Evolutionary conservation across 2,888 invertebrate species (phyloP).

Genomic region (Podotricha telesiphe): DNA sequence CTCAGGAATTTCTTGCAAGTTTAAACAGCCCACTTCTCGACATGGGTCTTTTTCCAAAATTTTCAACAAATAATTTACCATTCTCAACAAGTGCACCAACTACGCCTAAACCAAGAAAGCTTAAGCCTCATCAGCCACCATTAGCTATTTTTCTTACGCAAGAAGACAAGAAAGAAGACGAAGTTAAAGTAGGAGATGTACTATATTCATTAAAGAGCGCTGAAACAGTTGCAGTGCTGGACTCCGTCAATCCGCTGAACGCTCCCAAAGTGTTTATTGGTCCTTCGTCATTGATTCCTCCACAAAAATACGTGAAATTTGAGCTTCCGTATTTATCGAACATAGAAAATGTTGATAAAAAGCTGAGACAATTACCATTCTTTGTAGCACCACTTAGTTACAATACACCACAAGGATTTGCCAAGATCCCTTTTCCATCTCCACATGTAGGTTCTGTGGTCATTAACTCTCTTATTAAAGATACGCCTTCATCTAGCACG

Average conservation of each 20-base stretch:
- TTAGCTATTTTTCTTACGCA: conserved; percentile 90
- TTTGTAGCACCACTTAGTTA: conserved; percentile 94
- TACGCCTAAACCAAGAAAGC: conserved; percentile 80
- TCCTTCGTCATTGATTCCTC: conserved; percentile 88
- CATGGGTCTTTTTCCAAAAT: conserved; percentile 67
- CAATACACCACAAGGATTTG: conserved; percentile 91
- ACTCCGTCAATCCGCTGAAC: conserved; percentile 86
- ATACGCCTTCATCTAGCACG: conserved; percentile 50
- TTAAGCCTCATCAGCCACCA: conserved; percentile 92
- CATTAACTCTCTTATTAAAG: conserved; percentile 83
- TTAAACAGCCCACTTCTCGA: conserved; percentile 62
- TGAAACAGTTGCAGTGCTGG: conserved; percentile 89
- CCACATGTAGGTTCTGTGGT: conserved; percentile 95
- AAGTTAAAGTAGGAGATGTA: conserved; percentile 87
- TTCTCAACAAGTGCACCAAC: conserved; percentile 72
- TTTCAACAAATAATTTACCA: conserved; percentile 66
- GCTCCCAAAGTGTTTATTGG: conserved; percentile 92
- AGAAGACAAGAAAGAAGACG: conserved; percentile 70
- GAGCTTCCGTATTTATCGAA: conserved; percentile 92
- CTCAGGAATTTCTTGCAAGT: conserved; percentile 64
- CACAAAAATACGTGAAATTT: conserved; percentile 90
- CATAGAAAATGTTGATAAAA: conserved; percentile 87
- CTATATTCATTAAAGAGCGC: conserved; percentile 87
- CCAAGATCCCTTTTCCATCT: conserved; percentile 92
- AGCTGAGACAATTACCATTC: conserved; percentile 90